Conservation (phyloP, 2,888 invertebrate species). For the Dexiosoma caninum region DNA sequence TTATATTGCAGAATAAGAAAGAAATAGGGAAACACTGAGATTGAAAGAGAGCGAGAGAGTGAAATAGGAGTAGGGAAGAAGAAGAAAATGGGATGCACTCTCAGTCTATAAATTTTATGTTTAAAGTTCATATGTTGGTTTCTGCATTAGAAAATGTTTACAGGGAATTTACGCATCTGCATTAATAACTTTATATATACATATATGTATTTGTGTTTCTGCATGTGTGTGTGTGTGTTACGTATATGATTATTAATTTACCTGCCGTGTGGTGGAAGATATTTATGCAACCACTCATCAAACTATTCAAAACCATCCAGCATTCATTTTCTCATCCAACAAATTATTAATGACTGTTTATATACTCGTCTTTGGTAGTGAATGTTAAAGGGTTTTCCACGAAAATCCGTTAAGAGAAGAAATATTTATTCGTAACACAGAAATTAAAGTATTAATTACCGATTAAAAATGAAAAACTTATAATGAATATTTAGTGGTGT, state of each 20-base stretch:
- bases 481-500: no score
- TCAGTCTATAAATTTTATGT: no score
- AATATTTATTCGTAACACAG: no score
- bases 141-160: neutral
- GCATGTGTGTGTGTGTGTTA: neutral
- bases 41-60: no score
- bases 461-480: no score
- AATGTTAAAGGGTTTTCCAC: neutral
- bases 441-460: no score
- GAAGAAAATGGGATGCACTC: no score
- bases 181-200: no score
- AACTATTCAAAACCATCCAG: constrained; percentile 43
- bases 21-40: no score
- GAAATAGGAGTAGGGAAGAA: no score
- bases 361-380: neutral
- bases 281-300: constrained; percentile 44
- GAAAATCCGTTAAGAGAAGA: neutral
- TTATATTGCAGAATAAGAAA: no score
- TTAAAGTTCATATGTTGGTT: neutral
- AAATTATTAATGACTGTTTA: neutral
- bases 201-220: constrained; percentile 8
- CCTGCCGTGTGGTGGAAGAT: constrained; percentile 24
- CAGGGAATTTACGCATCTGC: no score
- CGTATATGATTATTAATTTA: neutral
- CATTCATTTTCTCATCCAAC: neutral